Conservation (phyloP, 2,113 vertebrate species). For the Delphinapterus leucas region DNA sequence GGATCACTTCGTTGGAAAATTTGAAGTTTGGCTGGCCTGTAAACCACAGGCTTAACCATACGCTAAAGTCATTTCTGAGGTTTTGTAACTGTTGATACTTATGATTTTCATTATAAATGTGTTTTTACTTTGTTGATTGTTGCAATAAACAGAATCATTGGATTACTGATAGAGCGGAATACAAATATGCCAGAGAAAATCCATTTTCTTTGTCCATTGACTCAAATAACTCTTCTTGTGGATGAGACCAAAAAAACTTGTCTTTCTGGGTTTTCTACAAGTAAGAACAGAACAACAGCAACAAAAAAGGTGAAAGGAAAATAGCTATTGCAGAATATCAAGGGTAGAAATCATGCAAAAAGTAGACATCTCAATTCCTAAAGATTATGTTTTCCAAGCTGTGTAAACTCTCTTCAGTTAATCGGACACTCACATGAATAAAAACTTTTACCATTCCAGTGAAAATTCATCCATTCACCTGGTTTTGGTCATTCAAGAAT, state of each 20-base stretch:
- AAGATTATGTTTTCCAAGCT: not conserved
- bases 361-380: not conserved
- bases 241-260: not conserved
- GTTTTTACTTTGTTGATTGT: slow-evolving; percentile 29
- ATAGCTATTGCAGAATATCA: not conserved
- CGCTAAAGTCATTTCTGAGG: not conserved
- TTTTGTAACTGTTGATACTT: not conserved
- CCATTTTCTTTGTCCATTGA: not conserved
- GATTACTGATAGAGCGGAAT: slow-evolving; percentile 15
- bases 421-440: not conserved
- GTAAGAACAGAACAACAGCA: not conserved
- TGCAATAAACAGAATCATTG: not conserved
- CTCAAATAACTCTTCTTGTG: not conserved
- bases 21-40: not conserved
- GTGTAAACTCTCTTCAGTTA: not conserved
- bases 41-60: not conserved
- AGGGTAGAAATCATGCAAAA: not conserved
- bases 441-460: not conserved
- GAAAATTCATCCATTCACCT: not conserved
- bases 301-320: not conserved
- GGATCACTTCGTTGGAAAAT: not conserved
- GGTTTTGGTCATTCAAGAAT: not conserved
- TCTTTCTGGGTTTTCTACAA: slow-evolving; percentile 4
- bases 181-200: not conserved
- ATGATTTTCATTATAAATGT: not conserved